Percentiles rank a stretch among this genome's conserved stretches.
Evolutionary conservation across 2,113 vertebrate genomes (phyloP).

Genomic region (Ailurus styani): DNA sequence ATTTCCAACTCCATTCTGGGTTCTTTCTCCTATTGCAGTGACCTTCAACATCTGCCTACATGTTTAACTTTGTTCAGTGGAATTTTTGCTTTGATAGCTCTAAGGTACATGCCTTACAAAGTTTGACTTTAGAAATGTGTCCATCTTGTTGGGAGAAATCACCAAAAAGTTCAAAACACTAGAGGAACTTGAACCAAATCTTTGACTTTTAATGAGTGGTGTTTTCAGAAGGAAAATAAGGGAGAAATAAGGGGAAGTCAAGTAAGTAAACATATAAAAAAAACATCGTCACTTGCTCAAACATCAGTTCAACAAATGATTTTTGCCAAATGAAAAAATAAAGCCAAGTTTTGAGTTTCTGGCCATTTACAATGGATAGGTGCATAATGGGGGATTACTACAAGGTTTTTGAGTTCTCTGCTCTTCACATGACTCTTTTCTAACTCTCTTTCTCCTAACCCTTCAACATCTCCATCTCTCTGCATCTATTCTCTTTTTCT

Average conservation of each 20-base stretch:
- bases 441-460: not conserved
- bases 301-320: not conserved
- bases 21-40: not conserved
- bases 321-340: not conserved
- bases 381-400: accelerated
- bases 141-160: not conserved
- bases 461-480: not conserved
- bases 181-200: not conserved
- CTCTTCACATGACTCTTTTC: not conserved
- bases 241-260: not conserved
- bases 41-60: not conserved
- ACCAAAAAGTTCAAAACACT: not conserved
- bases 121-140: not conserved
- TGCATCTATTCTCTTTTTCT: not conserved
- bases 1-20: not conserved
- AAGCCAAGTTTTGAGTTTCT: not conserved
- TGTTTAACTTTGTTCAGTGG: not conserved
- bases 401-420: not conserved
- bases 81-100: not conserved
- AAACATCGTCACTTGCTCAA: not conserved
- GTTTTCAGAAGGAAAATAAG: not conserved
- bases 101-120: not conserved
- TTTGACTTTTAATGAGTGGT: not conserved
- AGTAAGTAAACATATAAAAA: not conserved
- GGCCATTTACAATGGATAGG: not conserved